A percentile compares a stretch with the other conserved stretches of the same genome.
Conservation (phyloP, 2,888 invertebrate species). For the Conus canariensis region DNA sequence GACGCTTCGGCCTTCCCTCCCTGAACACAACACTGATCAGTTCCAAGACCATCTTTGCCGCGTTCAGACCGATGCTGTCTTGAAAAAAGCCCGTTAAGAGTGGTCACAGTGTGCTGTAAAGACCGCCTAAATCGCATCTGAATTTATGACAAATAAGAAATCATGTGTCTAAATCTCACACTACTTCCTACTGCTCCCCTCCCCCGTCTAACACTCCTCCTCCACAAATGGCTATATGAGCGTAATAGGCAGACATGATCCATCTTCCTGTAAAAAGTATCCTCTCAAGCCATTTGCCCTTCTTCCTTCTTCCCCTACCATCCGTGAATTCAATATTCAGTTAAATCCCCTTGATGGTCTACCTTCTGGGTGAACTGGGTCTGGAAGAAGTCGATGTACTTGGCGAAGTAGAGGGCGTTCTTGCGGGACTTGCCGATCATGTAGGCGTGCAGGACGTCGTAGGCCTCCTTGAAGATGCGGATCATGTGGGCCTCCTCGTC, state of each 20-base stretch:
- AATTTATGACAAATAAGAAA: too few relatives aligned
- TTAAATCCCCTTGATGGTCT: neutral
- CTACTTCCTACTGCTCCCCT: too few relatives aligned
- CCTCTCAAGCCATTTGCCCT: too few relatives aligned
- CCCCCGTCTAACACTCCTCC: too few relatives aligned
- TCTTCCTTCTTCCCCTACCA: too few relatives aligned
- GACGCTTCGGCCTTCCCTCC: slow-evolving; percentile 77
- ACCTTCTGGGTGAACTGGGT: slow-evolving; percentile 78
- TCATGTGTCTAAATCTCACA: too few relatives aligned
- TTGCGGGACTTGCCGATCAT: slow-evolving; percentile 79
- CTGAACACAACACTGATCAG: slow-evolving; percentile 55
- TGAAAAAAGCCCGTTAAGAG: neutral
- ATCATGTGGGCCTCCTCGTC: slow-evolving; percentile 75
- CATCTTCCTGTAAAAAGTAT: too few relatives aligned
- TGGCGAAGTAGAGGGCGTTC: slow-evolving; percentile 79
- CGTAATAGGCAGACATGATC: too few relatives aligned
- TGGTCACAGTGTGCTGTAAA: neutral
- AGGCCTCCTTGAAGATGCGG: slow-evolving; percentile 76
- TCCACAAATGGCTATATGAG: too few relatives aligned
- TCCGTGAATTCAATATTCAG: too few relatives aligned
- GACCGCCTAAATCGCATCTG: neutral
- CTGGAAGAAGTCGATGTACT: slow-evolving; percentile 79
- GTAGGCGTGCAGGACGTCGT: slow-evolving; percentile 78
- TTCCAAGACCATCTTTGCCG: neutral
- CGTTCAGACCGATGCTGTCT: too few relatives aligned